Conservation (phyloP, 35 echinoderm and acorn worm species). For the Ophioderma brevispina region DNA sequence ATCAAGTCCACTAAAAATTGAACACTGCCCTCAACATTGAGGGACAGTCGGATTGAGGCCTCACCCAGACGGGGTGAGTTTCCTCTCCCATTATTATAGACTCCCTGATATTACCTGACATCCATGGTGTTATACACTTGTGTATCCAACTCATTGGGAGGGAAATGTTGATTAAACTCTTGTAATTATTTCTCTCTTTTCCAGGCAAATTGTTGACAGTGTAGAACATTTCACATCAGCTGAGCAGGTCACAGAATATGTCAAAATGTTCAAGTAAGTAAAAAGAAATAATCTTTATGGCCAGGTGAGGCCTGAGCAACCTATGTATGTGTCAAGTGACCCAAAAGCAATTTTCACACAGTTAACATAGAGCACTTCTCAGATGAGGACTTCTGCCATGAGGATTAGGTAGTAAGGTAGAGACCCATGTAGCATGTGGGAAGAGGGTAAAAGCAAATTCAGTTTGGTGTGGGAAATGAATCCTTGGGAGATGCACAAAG, state of each 20-base stretch:
- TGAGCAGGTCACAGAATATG: conserved; percentile 87
- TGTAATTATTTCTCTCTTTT: background rate
- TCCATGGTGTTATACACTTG: no score
- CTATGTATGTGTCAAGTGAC: background rate
- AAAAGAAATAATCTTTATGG: background rate
- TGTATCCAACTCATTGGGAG: no score
- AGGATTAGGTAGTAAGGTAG: background rate
- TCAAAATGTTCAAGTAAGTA: conserved; percentile 88
- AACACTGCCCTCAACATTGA: no score
- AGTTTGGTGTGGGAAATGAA: no score
- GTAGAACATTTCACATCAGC: conserved; percentile 86
- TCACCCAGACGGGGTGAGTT: no score
- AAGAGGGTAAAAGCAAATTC: no score
- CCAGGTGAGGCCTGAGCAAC: background rate
- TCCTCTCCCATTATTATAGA: no score
- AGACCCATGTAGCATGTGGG: background rate
- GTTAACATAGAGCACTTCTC: background rate
- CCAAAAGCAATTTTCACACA: background rate
- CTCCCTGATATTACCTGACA: no score
- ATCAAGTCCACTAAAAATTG: no score
- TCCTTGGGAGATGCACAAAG: no score
- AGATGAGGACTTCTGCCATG: background rate
- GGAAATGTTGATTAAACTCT: no score
- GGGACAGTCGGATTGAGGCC: no score
- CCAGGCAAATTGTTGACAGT: conserved; percentile 81